These are phyloP conservation scores for Neogale vison DNA, from an alignment of 2,113 vertebrate genomes.

Conservation along the genomic window DNA sequence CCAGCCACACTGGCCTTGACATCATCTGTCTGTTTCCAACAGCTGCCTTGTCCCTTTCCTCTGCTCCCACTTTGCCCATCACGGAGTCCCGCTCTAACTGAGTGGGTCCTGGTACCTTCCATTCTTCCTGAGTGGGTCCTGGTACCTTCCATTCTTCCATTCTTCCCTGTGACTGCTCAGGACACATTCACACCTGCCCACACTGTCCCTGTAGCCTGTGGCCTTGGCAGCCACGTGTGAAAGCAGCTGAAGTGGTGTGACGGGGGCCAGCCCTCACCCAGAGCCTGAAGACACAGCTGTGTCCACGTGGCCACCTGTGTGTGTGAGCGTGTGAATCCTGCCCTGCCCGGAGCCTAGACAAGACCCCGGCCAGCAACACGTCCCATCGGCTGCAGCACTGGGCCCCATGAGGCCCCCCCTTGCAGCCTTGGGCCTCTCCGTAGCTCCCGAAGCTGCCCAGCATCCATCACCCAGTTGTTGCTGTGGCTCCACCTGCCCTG, in stretches of 20 bases:
- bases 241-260: rapidly evolving
- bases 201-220: no score
- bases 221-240: not conserved
- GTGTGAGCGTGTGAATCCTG: not conserved
- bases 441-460: rapidly evolving
- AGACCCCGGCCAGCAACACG: rapidly evolving
- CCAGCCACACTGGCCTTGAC: not conserved
- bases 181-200: not conserved
- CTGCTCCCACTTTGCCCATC: not conserved
- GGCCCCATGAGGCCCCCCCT: not conserved
- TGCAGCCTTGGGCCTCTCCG: not conserved
- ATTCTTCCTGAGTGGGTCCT: not conserved
- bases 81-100: not conserved
- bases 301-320: rapidly evolving
- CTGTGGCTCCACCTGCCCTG: not conserved
- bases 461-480: rapidly evolving
- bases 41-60: not conserved
- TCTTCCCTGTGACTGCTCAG: not conserved
- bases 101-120: not conserved
- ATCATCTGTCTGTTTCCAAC: not conserved
- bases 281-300: not conserved
- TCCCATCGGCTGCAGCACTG: not conserved
- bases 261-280: not conserved
- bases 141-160: not conserved
- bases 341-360: not conserved